Evolutionary conservation across 64 coral and sea anemone genomes (phyloP).

Genomic region (Actinia equina): DNA sequence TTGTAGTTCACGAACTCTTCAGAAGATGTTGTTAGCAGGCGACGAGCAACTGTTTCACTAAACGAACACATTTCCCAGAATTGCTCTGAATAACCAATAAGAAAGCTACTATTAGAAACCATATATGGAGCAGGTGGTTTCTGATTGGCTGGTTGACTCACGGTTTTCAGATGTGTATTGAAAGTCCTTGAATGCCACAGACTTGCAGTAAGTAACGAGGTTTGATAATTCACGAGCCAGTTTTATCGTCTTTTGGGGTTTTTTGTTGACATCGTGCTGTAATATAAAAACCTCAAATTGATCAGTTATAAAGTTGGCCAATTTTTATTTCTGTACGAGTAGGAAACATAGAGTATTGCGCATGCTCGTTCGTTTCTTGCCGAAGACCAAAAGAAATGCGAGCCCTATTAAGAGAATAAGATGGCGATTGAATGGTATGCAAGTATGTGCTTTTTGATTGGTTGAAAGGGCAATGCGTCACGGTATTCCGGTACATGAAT

Average conservation of each 20-base stretch:
- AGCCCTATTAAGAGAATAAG: no score
- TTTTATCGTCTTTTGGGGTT: slow-evolving; percentile 82
- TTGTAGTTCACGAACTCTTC: slow-evolving; percentile 97
- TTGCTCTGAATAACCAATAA: slow-evolving; percentile 59
- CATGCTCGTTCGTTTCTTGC: no score
- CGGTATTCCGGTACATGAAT: no score
- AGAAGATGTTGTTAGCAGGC: slow-evolving; percentile 50
- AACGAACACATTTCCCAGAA: slow-evolving; percentile 97
- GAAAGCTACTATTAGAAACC: not conserved
- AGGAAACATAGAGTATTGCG: no score
- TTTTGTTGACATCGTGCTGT: slow-evolving; percentile 67
- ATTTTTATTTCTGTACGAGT: no score
- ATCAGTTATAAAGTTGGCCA: no score
- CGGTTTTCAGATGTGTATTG: slow-evolving; percentile 84
- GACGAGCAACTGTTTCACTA: slow-evolving; percentile 74
- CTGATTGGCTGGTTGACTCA: slow-evolving; percentile 47
- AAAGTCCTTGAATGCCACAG: slow-evolving; percentile 89
- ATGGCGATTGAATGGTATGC: no score
- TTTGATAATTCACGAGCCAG: slow-evolving; percentile 90
- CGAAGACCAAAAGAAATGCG: no score
- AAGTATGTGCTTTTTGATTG: no score
- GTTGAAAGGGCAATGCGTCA: no score
- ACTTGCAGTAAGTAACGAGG: slow-evolving; percentile 90
- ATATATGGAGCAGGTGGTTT: not conserved
- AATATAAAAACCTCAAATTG: not conserved